Percentiles rank a stretch among this genome's conserved stretches.
These are phyloP conservation scores for Palaemon carinicauda DNA, from an alignment of 1,140 invertebrate species.

Conservation along the genomic window DNA sequence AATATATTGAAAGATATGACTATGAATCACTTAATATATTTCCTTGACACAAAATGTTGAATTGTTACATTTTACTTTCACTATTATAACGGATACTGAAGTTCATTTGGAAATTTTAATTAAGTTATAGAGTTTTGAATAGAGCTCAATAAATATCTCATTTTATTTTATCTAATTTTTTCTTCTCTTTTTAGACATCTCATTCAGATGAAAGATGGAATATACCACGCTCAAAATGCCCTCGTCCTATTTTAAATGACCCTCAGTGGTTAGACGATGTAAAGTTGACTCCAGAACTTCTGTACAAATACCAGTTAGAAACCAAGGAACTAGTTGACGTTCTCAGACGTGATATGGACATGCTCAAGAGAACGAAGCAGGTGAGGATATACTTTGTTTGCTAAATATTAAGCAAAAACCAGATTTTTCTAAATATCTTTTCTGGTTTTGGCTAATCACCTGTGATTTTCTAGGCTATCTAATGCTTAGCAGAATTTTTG, in stretches of 20 bases:
- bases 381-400: conserved; percentile 61
- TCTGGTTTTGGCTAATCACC: no score
- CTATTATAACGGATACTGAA: neutral
- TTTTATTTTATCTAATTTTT: neutral
- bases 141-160: no score
- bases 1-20: no score
- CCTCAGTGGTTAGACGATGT: conserved; percentile 75
- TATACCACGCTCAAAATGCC: conserved; percentile 6
- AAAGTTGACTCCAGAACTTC: conserved; percentile 72
- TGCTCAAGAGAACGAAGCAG: conserved; percentile 71
- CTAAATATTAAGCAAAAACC: neutral
- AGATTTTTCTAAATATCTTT: no score
- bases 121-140: neutral
- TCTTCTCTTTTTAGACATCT: no score
- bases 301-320: conserved; percentile 75
- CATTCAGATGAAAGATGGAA: conserved; percentile 16
- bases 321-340: conserved; percentile 73
- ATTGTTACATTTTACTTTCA: neutral
- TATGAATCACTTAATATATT: no score
- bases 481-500: no score
- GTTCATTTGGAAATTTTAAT: neutral
- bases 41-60: no score
- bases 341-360: conserved; percentile 71
- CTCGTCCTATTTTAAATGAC: conserved; percentile 63
- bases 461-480: no score